Base-by-base conservation (phyloP, 2,888 invertebrate genomes). In the Anarsia innoxiella region DNA sequence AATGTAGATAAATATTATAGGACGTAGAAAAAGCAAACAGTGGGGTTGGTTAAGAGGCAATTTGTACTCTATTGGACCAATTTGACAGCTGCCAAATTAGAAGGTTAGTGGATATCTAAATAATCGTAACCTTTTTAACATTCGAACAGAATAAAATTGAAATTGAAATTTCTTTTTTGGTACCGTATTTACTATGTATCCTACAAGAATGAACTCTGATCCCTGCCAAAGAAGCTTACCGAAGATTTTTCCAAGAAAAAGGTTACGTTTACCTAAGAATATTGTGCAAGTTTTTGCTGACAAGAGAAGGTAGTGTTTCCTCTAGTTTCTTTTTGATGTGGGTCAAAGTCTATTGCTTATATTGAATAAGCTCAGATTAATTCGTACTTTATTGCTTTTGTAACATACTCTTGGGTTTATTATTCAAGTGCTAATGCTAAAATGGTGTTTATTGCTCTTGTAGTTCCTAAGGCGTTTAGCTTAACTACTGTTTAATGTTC, bases 331-430 rank as follows among this genome's bases (percentile, higher is more conserved):
- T n/a, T 25, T 4, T 48, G 62, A 74, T 74, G 59, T 68, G 61
- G 74, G 73, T 72, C 71, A 68, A 72, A 71, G 66, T 51, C 12
- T 33, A 56, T 59, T 67, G 61, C 60, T 69, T 71, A 61, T 71
- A 11, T 26, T n/a, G n/a, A 11, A 10, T 23, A 26, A 12, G 23
- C 30, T 31, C 6, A 25, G 14, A 31, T 31, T 37, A 37, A 16
- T 28, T 23, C n/a, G 15, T 31, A 10, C 15, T 23, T 15, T 26
- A 26, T 16, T 14, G 30, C 31, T 31, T 30, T 36, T 36, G 15
- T 31, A 31, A 19, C 8, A 19, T 8, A 19, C 19, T 19, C 19
- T 19, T n/a, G n/a, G n/a, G n/a, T n/a, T n/a, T n/a, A n/a, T n/a
- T n/a, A n/a, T n/a, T n/a, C n/a, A n/a, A n/a, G n/a, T n/a, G n/a